phyloP scores from a whole-genome alignment of 2,113 vertebrate species.

The Albula glossodonta region DNA sequence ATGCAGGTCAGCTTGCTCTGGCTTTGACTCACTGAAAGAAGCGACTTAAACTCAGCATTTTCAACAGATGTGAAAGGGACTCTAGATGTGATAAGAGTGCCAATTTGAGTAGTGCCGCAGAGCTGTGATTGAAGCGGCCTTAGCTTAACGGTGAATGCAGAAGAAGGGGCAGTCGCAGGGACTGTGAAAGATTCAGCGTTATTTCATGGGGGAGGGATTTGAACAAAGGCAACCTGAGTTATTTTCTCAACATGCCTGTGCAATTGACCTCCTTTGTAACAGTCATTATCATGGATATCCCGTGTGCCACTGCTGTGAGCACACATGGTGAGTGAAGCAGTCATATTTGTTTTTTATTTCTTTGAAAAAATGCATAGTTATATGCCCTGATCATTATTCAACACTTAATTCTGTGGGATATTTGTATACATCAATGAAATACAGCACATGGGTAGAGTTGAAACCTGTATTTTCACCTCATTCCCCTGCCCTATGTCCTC shows the following conservation, averaged over 20 bases:
- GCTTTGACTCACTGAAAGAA: no score
- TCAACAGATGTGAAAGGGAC: background rate
- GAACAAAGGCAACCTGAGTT: background rate
- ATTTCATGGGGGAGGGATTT: background rate
- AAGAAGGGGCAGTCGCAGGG: background rate
- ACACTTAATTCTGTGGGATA: background rate
- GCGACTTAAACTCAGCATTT: background rate
- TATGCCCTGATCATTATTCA: background rate
- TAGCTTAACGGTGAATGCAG: background rate
- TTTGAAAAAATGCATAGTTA: background rate
- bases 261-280: background rate
- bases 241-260: background rate
- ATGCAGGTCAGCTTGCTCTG: no score
- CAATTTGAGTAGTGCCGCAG: background rate
- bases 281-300: background rate
- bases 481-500: no score
- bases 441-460: no score
- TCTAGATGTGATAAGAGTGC: background rate
- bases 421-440: no score
- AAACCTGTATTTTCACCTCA: no score
- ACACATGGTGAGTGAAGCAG: background rate
- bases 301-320: background rate
- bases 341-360: background rate
- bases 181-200: background rate
- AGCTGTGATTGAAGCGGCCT: background rate